Percentiles rank a stretch among this genome's conserved stretches.
phyloP scores from a whole-genome alignment of 1,140 invertebrate genomes.

The Bombus difficillimus region DNA sequence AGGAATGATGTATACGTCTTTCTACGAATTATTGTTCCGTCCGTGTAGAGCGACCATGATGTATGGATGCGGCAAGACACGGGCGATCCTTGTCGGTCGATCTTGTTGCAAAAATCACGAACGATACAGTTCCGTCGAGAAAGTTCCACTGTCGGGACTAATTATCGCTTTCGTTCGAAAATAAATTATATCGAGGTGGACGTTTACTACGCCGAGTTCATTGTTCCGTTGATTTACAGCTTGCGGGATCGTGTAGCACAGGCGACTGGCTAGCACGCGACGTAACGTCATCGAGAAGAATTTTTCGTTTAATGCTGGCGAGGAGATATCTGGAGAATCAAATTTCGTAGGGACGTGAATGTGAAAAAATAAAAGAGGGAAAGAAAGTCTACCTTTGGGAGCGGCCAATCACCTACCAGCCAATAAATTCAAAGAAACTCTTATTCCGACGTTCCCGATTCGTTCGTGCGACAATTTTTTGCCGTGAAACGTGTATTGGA shows the following conservation, averaged over 20 bases:
- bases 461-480: not conserved
- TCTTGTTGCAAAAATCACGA: not conserved
- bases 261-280: slow-evolving; percentile 11
- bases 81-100: not conserved
- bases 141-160: slow-evolving; percentile 39
- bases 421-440: slow-evolving; percentile 39
- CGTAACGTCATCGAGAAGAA: slow-evolving; percentile 46
- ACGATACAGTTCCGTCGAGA: not conserved
- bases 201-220: slow-evolving; percentile 59
- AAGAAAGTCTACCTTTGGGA: too few relatives aligned
- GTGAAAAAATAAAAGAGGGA: not conserved
- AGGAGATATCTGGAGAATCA: slow-evolving; percentile 58
- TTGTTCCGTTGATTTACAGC: slow-evolving; percentile 64
- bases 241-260: slow-evolving; percentile 15
- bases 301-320: slow-evolving; percentile 41
- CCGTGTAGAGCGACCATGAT: not conserved
- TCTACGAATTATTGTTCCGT: not conserved
- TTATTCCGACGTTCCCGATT: slow-evolving; percentile 45
- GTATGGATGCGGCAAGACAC: not conserved
- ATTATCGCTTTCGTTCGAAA: slow-evolving; percentile 59
- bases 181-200: slow-evolving; percentile 64
- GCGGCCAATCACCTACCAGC: slow-evolving; percentile 18
- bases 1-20: slow-evolving; percentile 3
- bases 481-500: not conserved
- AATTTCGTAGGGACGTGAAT: slow-evolving; percentile 51